Evolutionary conservation across 2,113 vertebrate genomes (phyloP).

Genomic region (Craseonycteris thonglongyai): DNA sequence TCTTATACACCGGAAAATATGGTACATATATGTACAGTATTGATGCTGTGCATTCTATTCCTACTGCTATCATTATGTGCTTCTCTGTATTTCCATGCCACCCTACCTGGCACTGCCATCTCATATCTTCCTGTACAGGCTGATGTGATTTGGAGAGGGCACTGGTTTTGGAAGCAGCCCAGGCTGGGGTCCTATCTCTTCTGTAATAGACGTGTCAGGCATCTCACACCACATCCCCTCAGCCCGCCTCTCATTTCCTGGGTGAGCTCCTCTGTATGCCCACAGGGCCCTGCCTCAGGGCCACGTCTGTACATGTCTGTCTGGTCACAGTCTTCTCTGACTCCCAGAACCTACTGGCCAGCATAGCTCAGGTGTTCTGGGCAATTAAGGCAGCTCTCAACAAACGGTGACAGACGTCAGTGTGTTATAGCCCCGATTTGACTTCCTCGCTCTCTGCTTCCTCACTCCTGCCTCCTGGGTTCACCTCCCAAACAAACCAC

Average conservation of each 20-base stretch:
- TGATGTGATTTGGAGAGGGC: background rate
- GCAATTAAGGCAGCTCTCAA: background rate
- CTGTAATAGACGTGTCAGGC: background rate
- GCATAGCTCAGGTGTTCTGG: background rate
- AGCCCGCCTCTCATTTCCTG: background rate
- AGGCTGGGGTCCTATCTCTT: background rate
- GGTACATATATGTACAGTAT: fast-evolving
- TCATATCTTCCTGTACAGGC: background rate
- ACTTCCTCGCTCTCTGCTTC: too few species aligned
- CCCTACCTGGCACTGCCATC: background rate
- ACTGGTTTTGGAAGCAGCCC: background rate
- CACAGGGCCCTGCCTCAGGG: background rate
- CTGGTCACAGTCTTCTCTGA: background rate
- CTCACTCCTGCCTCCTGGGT: background rate
- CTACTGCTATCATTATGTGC: fast-evolving
- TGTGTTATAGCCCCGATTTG: fast-evolving
- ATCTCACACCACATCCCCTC: too few species aligned
- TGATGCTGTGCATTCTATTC: fast-evolving
- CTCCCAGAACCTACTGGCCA: background rate
- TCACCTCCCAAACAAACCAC: background rate
- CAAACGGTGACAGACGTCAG: background rate
- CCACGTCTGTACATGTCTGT: background rate
- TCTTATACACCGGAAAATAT: too few species aligned
- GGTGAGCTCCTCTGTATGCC: background rate
- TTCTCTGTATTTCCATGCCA: background rate